A percentile compares a stretch with the other conserved stretches of the same genome.
Conservation (phyloP, 2,888 invertebrate genomes). For the Phasia obesa region DNA sequence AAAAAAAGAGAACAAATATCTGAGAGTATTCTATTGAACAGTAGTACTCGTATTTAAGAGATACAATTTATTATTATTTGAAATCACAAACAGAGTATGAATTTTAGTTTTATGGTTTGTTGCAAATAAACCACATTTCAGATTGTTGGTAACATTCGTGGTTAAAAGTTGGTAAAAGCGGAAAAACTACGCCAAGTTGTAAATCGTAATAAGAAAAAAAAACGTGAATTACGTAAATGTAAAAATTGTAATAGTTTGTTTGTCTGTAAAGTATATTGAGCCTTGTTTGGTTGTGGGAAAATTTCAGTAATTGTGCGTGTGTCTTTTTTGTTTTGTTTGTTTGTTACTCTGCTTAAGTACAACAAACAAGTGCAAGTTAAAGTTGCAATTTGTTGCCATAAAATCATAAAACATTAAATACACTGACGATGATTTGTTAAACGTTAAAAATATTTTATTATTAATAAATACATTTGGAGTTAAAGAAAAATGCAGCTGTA, state of each 20-base stretch:
- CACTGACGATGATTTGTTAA: neutral
- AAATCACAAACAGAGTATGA: conserved; percentile 37
- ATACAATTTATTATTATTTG: conserved; percentile 21
- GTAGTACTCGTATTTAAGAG: conserved; percentile 52
- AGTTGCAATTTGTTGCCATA: conserved; percentile 43
- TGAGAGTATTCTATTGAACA: neutral
- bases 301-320: conserved; percentile 15
- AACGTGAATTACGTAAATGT: conserved; percentile 61
- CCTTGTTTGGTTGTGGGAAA: neutral
- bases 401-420: neutral
- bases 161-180: conserved; percentile 66
- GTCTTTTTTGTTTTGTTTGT: conserved; percentile 8
- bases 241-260: neutral
- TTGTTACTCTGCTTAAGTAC: conserved; percentile 31
- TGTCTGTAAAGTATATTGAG: neutral
- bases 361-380: conserved; percentile 69
- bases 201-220: neutral
- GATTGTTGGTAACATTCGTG: conserved; percentile 69
- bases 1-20: conserved; percentile 5
- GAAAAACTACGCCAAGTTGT: conserved; percentile 27
- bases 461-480: neutral
- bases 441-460: neutral
- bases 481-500: neutral
- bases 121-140: conserved; percentile 60
- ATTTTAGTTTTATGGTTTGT: conserved; percentile 56